Base-by-base conservation (phyloP, 64 coral and sea anemone genomes). In the Dendrophyllia cribrosa region DNA sequence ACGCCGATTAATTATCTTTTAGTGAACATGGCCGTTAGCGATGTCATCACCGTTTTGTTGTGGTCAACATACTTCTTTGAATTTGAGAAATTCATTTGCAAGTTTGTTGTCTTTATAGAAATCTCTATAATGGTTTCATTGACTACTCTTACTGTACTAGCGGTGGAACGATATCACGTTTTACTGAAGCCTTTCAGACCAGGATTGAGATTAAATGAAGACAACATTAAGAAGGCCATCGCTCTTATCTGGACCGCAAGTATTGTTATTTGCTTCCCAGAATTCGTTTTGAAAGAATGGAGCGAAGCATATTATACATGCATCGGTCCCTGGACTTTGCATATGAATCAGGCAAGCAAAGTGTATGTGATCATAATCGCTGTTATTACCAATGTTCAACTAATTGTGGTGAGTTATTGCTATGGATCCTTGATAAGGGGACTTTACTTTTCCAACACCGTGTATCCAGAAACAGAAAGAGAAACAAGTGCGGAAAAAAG, bases 391-490 rank as follows among this genome's bases (percentile, higher is more conserved):
- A 9, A 75, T 76, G 20, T 58, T 21, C 52, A 43, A 9, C 43
- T 88, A 1, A 60, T 43, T 11, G 20, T 88, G 0, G 75, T 69
- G 53, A 50, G 75, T 3, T 51, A 74, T 43, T 88, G 86, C 58
- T 88, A 88, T 20, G 51, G 72, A 76, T 74, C 50, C 15, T 59
- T 88, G 16, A 88, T 88, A 19, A 88, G 74, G 69, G 86, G 86
- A 17, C 56, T 88, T 69, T 88, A 88, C 52, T 88, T 88, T 14
- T 75, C 53, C 60, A 76, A 88, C n/a, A 88, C 86, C 3, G 74
- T 88, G 23, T 73, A 49, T 22, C 21, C 70, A 50, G 86, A 11
- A 76, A 75, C 14, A 64, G 61, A 15, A 1, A 13, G 61, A 64
- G 61, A 64, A 34, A 34, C 34, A 34, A 34, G 34, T 34, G 34